These are phyloP conservation scores for Stenopsyche tienmushanensis DNA, from an alignment of 1,140 invertebrate species.

Conservation along the genomic window DNA sequence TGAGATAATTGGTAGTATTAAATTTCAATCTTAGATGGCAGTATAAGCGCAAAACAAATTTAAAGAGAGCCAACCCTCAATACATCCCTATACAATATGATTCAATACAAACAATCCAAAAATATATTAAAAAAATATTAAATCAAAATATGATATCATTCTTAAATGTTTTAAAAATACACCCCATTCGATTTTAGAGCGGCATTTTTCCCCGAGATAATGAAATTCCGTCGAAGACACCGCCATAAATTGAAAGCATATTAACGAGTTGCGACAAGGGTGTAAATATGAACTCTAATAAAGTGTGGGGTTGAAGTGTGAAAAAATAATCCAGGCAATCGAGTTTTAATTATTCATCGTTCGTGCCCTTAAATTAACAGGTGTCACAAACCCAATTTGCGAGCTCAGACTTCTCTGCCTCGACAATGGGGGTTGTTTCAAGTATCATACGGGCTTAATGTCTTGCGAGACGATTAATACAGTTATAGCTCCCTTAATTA, in stretches of 20 bases:
- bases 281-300: neutral
- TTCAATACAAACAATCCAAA: no score
- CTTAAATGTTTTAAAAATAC: neutral
- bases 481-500: no score
- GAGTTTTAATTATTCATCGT: slow-evolving; percentile 24
- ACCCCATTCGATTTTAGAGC: neutral
- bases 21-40: neutral
- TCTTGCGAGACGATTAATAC: slow-evolving; percentile 2
- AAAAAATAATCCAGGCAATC: slow-evolving; percentile 28
- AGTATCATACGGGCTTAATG: slow-evolving; percentile 7
- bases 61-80: no score
- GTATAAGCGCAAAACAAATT: no score
- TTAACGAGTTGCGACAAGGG: neutral
- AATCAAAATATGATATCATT: neutral
- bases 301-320: slow-evolving; percentile 10
- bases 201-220: neutral
- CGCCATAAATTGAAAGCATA: slow-evolving; percentile 1
- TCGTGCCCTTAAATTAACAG: slow-evolving; percentile 16
- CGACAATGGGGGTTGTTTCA: neutral
- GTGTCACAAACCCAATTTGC: slow-evolving; percentile 19
- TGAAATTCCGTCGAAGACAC: neutral
- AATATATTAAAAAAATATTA: no score
- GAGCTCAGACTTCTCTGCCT: neutral
- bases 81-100: no score
- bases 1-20: neutral